Evolutionary conservation across 2,113 vertebrate genomes (phyloP).

Genomic region (Poecile atricapillus): DNA sequence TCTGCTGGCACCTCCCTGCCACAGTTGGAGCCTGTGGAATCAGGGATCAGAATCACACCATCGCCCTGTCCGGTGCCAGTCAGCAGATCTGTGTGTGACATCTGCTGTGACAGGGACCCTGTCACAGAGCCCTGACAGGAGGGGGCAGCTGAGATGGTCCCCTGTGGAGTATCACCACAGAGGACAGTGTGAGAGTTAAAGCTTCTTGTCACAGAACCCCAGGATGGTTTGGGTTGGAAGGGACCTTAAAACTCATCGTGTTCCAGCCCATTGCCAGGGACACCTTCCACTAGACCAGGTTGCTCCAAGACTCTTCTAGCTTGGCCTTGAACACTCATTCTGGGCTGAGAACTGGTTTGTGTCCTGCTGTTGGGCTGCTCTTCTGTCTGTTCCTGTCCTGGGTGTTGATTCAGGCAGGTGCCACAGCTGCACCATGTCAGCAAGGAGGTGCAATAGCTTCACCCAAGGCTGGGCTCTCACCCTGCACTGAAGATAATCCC

Average conservation of each 20-base stretch:
- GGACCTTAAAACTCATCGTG: not conserved
- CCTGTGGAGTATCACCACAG: not conserved
- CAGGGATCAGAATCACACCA: not conserved
- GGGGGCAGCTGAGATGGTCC: not conserved
- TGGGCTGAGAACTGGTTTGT: not conserved
- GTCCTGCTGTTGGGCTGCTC: not conserved
- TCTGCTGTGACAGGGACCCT: too few relatives aligned
- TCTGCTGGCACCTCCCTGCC: not conserved
- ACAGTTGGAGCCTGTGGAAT: not conserved
- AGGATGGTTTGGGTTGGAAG: not conserved
- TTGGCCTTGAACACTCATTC: not conserved
- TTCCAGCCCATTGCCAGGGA: not conserved
- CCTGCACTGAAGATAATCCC: not conserved
- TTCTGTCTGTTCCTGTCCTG: not conserved
- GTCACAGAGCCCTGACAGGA: too few relatives aligned
- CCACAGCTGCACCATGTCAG: not conserved
- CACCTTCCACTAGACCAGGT: not conserved
- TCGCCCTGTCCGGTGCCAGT: not conserved
- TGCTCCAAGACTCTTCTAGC: not conserved
- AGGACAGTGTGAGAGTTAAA: not conserved
- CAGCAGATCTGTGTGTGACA: too few relatives aligned
- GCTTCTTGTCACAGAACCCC: not conserved
- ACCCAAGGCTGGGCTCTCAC: not conserved
- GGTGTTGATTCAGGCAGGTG: not conserved
- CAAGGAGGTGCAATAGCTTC: not conserved